Percentiles rank a stretch among this genome's conserved stretches.
Evolutionary conservation across 2,888 invertebrate species (phyloP).

Genomic region (Nephrocerus scutellatus): DNA sequence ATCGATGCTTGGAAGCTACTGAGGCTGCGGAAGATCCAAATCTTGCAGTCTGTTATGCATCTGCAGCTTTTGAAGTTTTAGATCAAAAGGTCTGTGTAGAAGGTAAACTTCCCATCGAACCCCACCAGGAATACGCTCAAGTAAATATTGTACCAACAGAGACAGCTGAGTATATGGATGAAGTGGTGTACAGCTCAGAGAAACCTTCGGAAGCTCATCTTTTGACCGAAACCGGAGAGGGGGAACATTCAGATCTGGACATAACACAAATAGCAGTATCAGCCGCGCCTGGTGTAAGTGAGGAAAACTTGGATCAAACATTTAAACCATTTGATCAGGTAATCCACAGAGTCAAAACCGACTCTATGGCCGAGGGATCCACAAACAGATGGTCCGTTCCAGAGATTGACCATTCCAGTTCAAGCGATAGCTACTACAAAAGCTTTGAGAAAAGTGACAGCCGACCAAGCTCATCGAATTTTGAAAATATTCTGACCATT

Average conservation of each 20-base stretch:
- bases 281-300: slow-evolving; percentile 45
- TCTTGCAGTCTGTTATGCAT: too few relatives aligned
- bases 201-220: slow-evolving; percentile 31
- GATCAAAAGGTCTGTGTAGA: too few relatives aligned
- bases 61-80: too few relatives aligned
- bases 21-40: too few relatives aligned
- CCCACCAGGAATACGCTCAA: too few relatives aligned
- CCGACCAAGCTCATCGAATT: slow-evolving; percentile 78
- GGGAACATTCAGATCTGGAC: too few relatives aligned
- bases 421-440: slow-evolving; percentile 82
- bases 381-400: slow-evolving; percentile 67
- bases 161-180: slow-evolving; percentile 40
- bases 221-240: slow-evolving; percentile 23
- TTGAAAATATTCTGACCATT: slow-evolving; percentile 71
- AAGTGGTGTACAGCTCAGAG: too few relatives aligned
- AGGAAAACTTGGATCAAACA: slow-evolving; percentile 32
- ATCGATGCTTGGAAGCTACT: too few relatives aligned
- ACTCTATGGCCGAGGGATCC: slow-evolving; percentile 48
- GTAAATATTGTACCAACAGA: too few relatives aligned
- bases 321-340: slow-evolving; percentile 35
- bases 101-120: too few relatives aligned
- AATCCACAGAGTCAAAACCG: slow-evolving; percentile 36
- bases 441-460: slow-evolving; percentile 76
- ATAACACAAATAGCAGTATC: background rate
- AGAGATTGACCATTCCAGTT: slow-evolving; percentile 79